phyloP scores from a whole-genome alignment of 2,797 vertebrate species.

The Sebastes variabilis region DNA sequence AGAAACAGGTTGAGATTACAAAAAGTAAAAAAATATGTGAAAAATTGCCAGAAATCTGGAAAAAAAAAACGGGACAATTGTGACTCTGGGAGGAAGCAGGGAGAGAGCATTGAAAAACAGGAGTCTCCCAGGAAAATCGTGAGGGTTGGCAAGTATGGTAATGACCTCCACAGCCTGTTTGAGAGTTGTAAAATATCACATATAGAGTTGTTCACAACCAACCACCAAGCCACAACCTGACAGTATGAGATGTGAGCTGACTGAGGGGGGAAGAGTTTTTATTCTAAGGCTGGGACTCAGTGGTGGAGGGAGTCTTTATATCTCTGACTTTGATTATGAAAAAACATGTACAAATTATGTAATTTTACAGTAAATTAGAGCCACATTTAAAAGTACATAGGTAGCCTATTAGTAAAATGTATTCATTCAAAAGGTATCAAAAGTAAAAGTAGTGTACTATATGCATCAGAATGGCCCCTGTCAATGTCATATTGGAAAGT shows the following conservation, averaged over 20 bases:
- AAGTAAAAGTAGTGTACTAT: not conserved
- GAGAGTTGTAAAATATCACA: constrained; percentile 31
- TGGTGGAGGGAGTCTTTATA: not conserved
- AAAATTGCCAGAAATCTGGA: too few relatives aligned
- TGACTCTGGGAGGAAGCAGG: too few relatives aligned
- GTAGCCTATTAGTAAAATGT: not conserved
- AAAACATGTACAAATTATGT: not conserved
- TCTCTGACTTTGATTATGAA: not conserved
- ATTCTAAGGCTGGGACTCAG: not conserved
- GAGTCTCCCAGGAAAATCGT: too few relatives aligned
- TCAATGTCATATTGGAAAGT: not conserved
- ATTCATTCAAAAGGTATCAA: not conserved
- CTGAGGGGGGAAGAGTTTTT: not conserved
- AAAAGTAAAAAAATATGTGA: too few relatives aligned
- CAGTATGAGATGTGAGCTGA: not conserved
- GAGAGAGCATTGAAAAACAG: too few relatives aligned
- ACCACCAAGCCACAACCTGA: not conserved
- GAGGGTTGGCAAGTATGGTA: not conserved
- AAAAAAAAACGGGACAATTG: too few relatives aligned
- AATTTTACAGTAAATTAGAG: not conserved
- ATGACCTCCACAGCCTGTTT: not conserved
- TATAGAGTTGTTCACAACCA: constrained; percentile 14
- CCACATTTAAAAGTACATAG: not conserved
- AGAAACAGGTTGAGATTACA: too few relatives aligned
- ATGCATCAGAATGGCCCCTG: not conserved